These are phyloP conservation scores for Dolichotis patagonum DNA, from an alignment of 2,113 vertebrate genomes.

Conservation along the genomic window DNA sequence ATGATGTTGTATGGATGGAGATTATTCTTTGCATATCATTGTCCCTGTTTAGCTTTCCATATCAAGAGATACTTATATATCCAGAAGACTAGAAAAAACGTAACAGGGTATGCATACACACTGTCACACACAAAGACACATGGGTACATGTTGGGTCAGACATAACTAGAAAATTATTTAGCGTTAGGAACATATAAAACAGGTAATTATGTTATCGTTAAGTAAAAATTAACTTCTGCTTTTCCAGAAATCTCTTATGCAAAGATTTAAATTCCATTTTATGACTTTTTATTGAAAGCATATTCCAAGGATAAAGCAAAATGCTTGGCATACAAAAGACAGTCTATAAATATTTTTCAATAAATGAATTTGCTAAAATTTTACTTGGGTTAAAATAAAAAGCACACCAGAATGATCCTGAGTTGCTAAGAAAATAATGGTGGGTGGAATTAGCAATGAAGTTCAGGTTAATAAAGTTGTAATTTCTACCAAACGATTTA, in stretches of 20 bases:
- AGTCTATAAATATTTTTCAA: not conserved
- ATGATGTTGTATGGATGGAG: not conserved
- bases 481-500: not conserved
- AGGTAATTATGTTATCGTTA: not conserved
- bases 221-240: slow-evolving; percentile 44
- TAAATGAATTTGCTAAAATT: not conserved
- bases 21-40: not conserved
- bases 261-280: not conserved
- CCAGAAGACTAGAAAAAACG: not conserved
- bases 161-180: not conserved
- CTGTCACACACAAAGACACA: not conserved
- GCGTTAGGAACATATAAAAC: slow-evolving; percentile 23
- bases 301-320: slow-evolving; percentile 12
- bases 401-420: not conserved
- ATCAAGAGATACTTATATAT: not conserved
- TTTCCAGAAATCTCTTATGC: not conserved
- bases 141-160: not conserved
- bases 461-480: not conserved
- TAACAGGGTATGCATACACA: not conserved
- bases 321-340: not conserved
- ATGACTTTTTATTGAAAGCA: slow-evolving; percentile 21
- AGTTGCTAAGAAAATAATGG: not conserved
- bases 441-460: not conserved
- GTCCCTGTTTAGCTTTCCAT: not conserved
- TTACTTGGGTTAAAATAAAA: not conserved